These are phyloP conservation scores for Spea bombifrons DNA, from an alignment of 2,113 vertebrate genomes.

Conservation along the genomic window DNA sequence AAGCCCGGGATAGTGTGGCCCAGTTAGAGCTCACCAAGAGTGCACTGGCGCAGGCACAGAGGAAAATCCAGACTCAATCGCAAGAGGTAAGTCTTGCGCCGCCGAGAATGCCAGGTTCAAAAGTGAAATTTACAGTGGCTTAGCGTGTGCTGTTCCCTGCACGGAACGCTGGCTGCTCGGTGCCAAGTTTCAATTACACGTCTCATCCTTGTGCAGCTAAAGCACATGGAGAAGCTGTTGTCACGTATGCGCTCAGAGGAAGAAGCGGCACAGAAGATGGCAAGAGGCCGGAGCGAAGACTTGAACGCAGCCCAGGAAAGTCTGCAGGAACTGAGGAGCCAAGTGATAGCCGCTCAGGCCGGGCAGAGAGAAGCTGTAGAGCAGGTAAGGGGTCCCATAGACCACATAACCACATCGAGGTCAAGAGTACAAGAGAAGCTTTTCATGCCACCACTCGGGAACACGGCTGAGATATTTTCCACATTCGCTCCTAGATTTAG, in stretches of 20 bases:
- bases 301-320: constrained; percentile 46
- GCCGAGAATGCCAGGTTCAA: no score
- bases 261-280: constrained; percentile 40
- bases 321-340: constrained; percentile 53
- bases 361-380: constrained; percentile 57
- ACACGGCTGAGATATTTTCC: no score
- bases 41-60: constrained; percentile 25
- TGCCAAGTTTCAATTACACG: not conserved
- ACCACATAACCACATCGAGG: no score
- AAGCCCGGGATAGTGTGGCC: constrained; percentile 47
- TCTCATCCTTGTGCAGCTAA: constrained; percentile 48
- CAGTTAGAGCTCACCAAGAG: constrained; percentile 50
- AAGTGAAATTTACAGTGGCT: not conserved
- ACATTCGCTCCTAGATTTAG: no score
- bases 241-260: constrained; percentile 53
- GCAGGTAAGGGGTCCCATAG: no score
- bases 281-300: constrained; percentile 42
- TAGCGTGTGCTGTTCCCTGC: not conserved
- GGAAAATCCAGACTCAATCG: constrained; percentile 51
- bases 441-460: no score
- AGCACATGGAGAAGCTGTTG: constrained; percentile 52
- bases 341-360: constrained; percentile 52
- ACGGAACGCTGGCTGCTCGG: not conserved
- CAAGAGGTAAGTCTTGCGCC: constrained; percentile 46
- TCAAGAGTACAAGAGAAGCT: no score